Evolutionary conservation across 2,113 vertebrate species (phyloP).

Genomic region (Dolichotis patagonum): DNA sequence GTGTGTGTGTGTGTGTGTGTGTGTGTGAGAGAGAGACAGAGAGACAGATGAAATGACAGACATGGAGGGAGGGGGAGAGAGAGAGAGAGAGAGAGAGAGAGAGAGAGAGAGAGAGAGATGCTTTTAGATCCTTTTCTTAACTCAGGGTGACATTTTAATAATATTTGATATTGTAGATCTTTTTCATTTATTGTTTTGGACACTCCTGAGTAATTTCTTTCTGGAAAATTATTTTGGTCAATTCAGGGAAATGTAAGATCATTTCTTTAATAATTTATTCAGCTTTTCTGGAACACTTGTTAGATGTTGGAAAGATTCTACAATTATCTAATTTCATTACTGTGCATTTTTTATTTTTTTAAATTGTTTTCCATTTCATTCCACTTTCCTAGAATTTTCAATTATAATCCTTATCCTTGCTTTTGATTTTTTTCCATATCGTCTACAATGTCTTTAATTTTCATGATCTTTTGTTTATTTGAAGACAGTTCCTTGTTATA

Average conservation of each 20-base stretch:
- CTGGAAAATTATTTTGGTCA: constrained; percentile 40
- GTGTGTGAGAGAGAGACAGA: background rate
- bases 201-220: background rate
- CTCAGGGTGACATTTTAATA: background rate
- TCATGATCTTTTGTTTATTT: background rate
- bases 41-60: background rate
- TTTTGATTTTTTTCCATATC: background rate
- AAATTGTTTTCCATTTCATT: background rate
- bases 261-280: constrained; percentile 9
- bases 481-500: background rate
- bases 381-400: background rate
- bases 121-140: background rate
- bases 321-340: background rate
- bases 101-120: no score
- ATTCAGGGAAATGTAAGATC: constrained; percentile 13
- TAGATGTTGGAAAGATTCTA: background rate
- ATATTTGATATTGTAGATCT: background rate
- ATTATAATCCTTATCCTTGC: background rate
- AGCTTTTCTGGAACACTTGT: background rate
- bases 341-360: background rate
- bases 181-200: background rate
- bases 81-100: background rate
- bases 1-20: background rate
- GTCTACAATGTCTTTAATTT: background rate
- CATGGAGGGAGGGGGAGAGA: background rate